Conservation (phyloP, 2,888 invertebrate species). For the Balanococcus diminutus region DNA sequence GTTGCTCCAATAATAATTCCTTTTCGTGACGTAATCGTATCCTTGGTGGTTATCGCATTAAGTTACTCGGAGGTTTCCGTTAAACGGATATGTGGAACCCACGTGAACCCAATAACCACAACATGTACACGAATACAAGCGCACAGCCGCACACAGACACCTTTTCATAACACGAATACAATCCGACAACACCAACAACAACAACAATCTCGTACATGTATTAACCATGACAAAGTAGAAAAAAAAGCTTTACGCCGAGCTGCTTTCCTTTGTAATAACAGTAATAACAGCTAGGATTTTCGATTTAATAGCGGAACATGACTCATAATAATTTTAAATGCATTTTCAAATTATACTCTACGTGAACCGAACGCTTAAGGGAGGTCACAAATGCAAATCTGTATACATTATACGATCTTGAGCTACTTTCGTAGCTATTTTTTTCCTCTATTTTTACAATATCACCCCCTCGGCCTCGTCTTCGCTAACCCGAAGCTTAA, state of each 20-base stretch:
- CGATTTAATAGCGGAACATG: slow-evolving; percentile 34
- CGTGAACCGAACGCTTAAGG: slow-evolving; percentile 28
- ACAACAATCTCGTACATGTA: slow-evolving; percentile 10
- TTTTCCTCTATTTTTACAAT: neutral
- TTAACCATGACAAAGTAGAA: slow-evolving; percentile 28
- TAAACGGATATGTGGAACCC: slow-evolving; percentile 37
- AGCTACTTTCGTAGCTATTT: neutral
- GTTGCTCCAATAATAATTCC: neutral
- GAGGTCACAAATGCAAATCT: slow-evolving; percentile 28
- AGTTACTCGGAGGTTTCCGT: slow-evolving; percentile 30
- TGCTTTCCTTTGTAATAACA: slow-evolving; percentile 33
- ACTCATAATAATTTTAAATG: slow-evolving; percentile 34
- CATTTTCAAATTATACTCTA: slow-evolving; percentile 31
- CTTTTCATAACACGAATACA: neutral
- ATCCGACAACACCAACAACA: neutral
- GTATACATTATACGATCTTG: neutral
- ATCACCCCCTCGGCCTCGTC: no score
- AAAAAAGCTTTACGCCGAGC: slow-evolving; percentile 24
- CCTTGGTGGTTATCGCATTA: slow-evolving; percentile 33
- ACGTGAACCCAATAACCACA: slow-evolving; percentile 33
- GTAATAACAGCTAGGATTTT: slow-evolving; percentile 31
- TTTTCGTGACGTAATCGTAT: slow-evolving; percentile 23
- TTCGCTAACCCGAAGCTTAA: neutral
- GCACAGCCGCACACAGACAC: neutral
- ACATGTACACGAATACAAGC: neutral